Conservation (phyloP, 2,888 invertebrate species). For the Dynastes grantii region DNA sequence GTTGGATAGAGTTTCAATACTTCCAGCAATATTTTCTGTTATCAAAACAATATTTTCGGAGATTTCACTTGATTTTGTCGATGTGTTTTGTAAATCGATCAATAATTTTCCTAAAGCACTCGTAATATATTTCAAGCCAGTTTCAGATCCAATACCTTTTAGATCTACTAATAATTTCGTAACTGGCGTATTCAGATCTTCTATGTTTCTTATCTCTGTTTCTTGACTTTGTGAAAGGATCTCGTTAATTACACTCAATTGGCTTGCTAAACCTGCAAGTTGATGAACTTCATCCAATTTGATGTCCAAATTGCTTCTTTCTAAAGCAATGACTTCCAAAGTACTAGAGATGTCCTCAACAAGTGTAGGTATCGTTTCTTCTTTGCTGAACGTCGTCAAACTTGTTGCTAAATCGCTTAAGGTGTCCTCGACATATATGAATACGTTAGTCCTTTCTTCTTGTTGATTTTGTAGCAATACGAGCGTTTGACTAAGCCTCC, state of each 20-base stretch:
- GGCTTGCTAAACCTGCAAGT: slow-evolving; percentile 49
- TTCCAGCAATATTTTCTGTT: slow-evolving; percentile 47
- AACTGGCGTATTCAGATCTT: slow-evolving; percentile 36
- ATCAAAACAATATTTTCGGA: slow-evolving; percentile 50
- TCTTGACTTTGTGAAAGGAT: slow-evolving; percentile 46
- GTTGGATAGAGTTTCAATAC: slow-evolving; percentile 50
- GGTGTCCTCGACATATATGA: slow-evolving; percentile 59
- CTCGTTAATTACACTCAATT: slow-evolving; percentile 48
- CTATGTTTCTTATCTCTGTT: slow-evolving; percentile 31
- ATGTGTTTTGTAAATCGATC: slow-evolving; percentile 49
- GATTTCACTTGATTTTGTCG: slow-evolving; percentile 48
- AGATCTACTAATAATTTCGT: slow-evolving; percentile 40
- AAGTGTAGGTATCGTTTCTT: slow-evolving; percentile 60
- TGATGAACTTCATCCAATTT: slow-evolving; percentile 49
- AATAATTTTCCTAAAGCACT: slow-evolving; percentile 51
- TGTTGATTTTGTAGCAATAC: slow-evolving; percentile 60
- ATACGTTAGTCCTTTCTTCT: slow-evolving; percentile 59
- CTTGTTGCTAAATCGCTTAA: slow-evolving; percentile 63
- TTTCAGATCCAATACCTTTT: slow-evolving; percentile 43
- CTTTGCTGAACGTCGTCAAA: slow-evolving; percentile 61
- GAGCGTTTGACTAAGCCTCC: slow-evolving; percentile 63
- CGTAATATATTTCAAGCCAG: slow-evolving; percentile 54
- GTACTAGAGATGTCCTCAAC: slow-evolving; percentile 63
- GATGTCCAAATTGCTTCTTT: slow-evolving; percentile 50
- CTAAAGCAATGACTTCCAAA: slow-evolving; percentile 62